phyloP scores from a whole-genome alignment of 2,797 vertebrate genomes.

The Knipowitschia caucasica region DNA sequence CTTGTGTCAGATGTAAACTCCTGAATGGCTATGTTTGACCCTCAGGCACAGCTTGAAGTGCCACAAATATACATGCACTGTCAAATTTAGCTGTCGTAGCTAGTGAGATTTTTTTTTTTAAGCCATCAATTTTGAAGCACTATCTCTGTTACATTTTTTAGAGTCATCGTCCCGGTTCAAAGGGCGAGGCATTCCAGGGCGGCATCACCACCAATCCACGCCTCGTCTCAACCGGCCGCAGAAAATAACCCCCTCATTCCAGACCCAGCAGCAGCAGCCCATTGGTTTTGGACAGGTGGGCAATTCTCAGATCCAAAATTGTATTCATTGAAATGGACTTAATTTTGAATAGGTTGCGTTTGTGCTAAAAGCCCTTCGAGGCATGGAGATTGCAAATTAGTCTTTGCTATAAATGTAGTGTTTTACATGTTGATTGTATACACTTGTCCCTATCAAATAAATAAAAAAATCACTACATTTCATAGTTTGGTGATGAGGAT shows the following conservation, averaged over 20 bases:
- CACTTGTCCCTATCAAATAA: no score
- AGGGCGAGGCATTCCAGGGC: constrained; percentile 81
- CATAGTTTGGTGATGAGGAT: no score
- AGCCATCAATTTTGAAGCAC: no score
- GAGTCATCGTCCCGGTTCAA: constrained; percentile 84
- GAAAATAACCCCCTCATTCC: constrained; percentile 88
- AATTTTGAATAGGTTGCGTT: no score
- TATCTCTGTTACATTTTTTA: constrained; percentile 57
- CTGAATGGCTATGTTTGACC: neutral
- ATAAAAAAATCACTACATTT: no score
- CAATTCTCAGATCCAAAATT: neutral
- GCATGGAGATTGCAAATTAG: no score
- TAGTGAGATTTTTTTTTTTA: constrained; percentile 17
- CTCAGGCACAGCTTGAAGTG: neutral
- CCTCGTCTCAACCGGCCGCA: constrained; percentile 82
- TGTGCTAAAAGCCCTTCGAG: no score
- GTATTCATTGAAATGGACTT: neutral
- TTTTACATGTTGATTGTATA: no score
- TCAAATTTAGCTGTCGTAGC: constrained; percentile 16
- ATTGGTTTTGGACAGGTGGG: constrained; percentile 90
- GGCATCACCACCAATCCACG: constrained; percentile 80
- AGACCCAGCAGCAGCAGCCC: constrained; percentile 81
- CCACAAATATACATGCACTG: constrained; percentile 29
- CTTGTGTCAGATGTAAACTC: neutral
- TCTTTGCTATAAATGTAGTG: no score